Evolutionary conservation across 2,888 invertebrate genomes (phyloP).

Genomic region (Desoria tigrina): DNA sequence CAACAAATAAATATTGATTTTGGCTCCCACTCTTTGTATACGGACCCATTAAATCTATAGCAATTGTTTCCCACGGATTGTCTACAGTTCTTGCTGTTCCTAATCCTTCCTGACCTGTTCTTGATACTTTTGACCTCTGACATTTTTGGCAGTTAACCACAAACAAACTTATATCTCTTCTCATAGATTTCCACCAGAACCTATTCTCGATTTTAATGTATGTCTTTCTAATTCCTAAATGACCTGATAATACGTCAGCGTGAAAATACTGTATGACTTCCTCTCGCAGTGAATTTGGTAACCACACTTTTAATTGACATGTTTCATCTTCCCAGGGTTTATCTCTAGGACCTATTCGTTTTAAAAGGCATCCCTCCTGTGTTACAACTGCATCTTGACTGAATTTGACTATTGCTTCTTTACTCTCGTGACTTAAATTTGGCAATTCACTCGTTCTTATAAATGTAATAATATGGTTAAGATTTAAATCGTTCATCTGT

Average conservation of each 20-base stretch:
- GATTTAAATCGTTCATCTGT: background rate
- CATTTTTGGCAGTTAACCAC: background rate
- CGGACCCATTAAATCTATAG: slow-evolving; percentile 3
- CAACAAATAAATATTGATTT: too few relatives aligned
- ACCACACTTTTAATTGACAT: background rate
- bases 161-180: background rate
- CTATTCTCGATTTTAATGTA: background rate
- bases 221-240: slow-evolving; percentile 6
- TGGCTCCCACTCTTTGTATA: too few relatives aligned
- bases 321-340: slow-evolving; percentile 16
- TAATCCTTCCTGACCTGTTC: background rate
- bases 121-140: background rate
- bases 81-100: too few relatives aligned
- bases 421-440: background rate
- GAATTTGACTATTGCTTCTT: background rate
- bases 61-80: too few relatives aligned
- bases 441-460: background rate
- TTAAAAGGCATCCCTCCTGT: slow-evolving; percentile 1
- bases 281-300: background rate
- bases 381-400: background rate
- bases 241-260: background rate
- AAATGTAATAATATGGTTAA: background rate
- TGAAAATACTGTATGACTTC: slow-evolving; percentile 1
- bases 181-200: slow-evolving; percentile 12
- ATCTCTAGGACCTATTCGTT: slow-evolving; percentile 6